phyloP scores from a whole-genome alignment of 2,888 invertebrate genomes.

The Drosophila antonietae region DNA sequence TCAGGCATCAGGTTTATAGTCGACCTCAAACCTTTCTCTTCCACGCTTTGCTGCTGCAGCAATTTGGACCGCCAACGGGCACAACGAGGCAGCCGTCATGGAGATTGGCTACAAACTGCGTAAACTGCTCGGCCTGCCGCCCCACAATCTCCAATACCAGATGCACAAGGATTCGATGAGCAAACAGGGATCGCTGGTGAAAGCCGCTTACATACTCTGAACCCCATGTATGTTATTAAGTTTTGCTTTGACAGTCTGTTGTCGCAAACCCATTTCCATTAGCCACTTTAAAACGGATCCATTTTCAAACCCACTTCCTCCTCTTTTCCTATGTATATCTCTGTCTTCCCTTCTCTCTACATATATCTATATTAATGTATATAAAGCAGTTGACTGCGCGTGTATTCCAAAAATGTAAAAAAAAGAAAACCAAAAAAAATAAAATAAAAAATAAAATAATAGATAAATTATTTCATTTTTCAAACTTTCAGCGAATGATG shows the following conservation, averaged over 20 bases:
- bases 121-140: slow-evolving; percentile 90
- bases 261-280: not conserved
- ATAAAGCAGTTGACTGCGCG: slow-evolving; percentile 26
- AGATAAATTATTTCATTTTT: not conserved
- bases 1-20: not conserved
- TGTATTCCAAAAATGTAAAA: slow-evolving; percentile 59
- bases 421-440: slow-evolving; percentile 25
- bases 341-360: not conserved
- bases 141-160: slow-evolving; percentile 88
- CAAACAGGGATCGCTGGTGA: slow-evolving; percentile 91
- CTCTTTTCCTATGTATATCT: not conserved
- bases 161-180: slow-evolving; percentile 93
- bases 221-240: slow-evolving; percentile 11
- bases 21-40: not conserved
- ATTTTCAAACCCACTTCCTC: not conserved
- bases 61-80: slow-evolving; percentile 95
- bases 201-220: slow-evolving; percentile 84
- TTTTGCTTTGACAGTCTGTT: slow-evolving; percentile 17
- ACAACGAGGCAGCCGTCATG: slow-evolving; percentile 90
- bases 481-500: not conserved
- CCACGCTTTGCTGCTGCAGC: slow-evolving; percentile 82
- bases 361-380: not conserved
- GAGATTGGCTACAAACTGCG: slow-evolving; percentile 95
- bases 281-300: not conserved
- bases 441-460: slow-evolving; percentile 29